A percentile compares a stretch with the other conserved stretches of the same genome.
phyloP scores from a whole-genome alignment of 1,140 invertebrate genomes.

The Platyscapa corneri region DNA sequence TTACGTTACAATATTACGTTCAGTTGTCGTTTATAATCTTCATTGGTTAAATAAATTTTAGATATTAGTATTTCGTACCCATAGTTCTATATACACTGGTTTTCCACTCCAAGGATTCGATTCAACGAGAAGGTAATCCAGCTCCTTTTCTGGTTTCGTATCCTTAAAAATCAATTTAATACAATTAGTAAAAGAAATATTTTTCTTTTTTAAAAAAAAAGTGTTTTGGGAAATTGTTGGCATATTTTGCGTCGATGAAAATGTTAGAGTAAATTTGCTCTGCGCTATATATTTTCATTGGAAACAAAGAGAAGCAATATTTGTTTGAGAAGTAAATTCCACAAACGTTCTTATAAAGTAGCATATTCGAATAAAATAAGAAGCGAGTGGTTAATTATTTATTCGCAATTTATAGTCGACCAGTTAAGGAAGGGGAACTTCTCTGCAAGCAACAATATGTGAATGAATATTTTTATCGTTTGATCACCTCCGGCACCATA shows the following conservation, averaged over 20 bases:
- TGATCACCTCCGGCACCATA: constrained; percentile 84
- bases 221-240: not conserved
- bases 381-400: no score
- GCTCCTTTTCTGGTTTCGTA: constrained; percentile 84
- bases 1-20: no score
- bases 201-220: not conserved
- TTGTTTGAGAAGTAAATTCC: no score
- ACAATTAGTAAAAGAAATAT: not conserved
- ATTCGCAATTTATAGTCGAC: no score
- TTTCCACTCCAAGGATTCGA: constrained; percentile 85
- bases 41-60: not conserved
- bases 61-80: constrained; percentile 73
- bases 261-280: no score
- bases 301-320: no score
- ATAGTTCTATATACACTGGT: constrained; percentile 86
- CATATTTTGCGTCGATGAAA: no score
- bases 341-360: no score
- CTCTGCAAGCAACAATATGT: not conserved
- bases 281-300: no score
- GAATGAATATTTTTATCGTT: not conserved
- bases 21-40: not conserved
- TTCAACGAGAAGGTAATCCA: constrained; percentile 85
- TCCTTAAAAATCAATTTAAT: constrained; percentile 75
- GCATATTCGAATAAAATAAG: no score
- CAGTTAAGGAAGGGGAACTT: no score